A percentile compares a stretch with the other conserved stretches of the same genome.
These are phyloP conservation scores for Echinometra lucunter DNA, from an alignment of 53 echinoderm and acorn worm genomes.

Conservation along the genomic window DNA sequence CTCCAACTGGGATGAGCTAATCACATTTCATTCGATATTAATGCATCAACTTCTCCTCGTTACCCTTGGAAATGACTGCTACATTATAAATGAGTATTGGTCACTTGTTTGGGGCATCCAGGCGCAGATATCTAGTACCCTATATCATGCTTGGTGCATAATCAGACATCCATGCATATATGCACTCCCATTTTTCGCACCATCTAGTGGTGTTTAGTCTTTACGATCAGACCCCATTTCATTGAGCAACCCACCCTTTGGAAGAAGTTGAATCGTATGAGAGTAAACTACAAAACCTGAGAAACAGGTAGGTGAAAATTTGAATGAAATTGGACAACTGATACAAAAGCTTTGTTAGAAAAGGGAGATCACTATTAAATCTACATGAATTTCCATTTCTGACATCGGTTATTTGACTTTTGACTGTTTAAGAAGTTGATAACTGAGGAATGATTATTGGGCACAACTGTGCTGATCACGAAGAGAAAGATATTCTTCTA, in stretches of 20 bases:
- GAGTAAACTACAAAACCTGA: too few species aligned
- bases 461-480: too few species aligned
- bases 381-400: not conserved
- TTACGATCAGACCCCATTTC: not conserved
- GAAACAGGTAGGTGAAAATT: not conserved
- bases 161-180: not conserved
- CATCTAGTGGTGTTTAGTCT: not conserved
- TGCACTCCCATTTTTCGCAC: slow-evolving; percentile 27
- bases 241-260: not conserved
- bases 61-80: not conserved
- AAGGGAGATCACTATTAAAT: not conserved
- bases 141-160: not conserved
- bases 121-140: not conserved
- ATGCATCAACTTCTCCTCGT: not conserved
- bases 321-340: not conserved
- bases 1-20: not conserved
- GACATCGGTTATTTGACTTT: too few species aligned
- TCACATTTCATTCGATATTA: not conserved
- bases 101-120: not conserved
- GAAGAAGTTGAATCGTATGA: not conserved
- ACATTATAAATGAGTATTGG: not conserved
- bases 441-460: too few species aligned
- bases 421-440: too few species aligned
- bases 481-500: too few species aligned
- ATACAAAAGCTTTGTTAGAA: not conserved